Evolutionary conservation across 1,140 invertebrate genomes (phyloP), one percentile per base, ranked within the genome.

Genomic region (Pemphigus obesinymphae): DNA sequence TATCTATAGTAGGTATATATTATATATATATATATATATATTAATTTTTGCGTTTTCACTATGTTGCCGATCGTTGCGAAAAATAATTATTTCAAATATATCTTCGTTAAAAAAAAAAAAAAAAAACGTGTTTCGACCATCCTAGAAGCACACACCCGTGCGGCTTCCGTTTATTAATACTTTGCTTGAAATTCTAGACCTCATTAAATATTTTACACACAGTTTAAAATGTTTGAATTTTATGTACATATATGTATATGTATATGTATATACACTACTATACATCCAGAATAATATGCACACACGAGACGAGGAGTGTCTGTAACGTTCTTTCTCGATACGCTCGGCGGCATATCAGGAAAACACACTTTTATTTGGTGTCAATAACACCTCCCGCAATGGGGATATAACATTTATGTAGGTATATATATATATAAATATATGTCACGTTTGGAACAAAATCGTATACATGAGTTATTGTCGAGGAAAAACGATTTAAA

Each of bases 91-190:
- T 20, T 66, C 31, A 23, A 66, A 66, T 70, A 70, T 70, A 70
- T 70, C 66, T 70, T 70, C 66, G n/a, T 43, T 68, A 66, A 11
- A 66, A 66, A 37, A 37, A 66, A 40, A 61, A 58, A 61, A 31
- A 29, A 31, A 13, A 70, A 70, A 43, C 66, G 37, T 13, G 66
- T 70, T 70, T 43, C 23, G 63, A 20, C 66, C 63, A 43, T 70
- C 37, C 37, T 70, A 70, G 37, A 70, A 70, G 1, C 37, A 17
- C 20, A 37, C 31, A 10, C n/a, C 37, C 6, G n/a, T 4, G 66
- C 37, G n/a, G 66, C 37, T 43, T n/a, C 66, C 66, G 66, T 70
- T 70, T 70, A 26, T 70, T 43, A 61, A 29, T 17, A 43, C n/a
- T 40, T 43, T 17, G 37, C 5, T 70, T 7, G 66, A 43, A 43